These are phyloP conservation scores for Polyommatus iphigenia DNA, from an alignment of 2,888 invertebrate genomes.

Conservation along the genomic window DNA sequence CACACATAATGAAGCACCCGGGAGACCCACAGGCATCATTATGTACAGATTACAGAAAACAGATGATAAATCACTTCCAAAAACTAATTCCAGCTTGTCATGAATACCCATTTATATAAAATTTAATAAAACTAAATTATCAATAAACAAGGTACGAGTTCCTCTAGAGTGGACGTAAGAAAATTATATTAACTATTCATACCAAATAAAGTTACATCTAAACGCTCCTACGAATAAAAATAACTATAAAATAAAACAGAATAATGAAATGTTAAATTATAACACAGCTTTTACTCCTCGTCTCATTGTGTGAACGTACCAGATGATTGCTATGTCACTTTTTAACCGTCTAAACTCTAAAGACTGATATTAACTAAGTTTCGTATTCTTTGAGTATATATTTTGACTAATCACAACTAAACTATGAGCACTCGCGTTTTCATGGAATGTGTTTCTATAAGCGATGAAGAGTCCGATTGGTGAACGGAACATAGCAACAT, in stretches of 20 bases:
- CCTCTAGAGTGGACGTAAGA: slow-evolving; percentile 68
- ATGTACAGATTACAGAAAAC: slow-evolving; percentile 54
- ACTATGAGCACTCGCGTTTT: slow-evolving; percentile 60
- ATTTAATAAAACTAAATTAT: slow-evolving; percentile 68
- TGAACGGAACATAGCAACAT: slow-evolving; percentile 71
- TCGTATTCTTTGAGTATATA: slow-evolving; percentile 39
- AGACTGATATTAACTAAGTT: not conserved
- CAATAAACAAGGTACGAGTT: slow-evolving; percentile 76
- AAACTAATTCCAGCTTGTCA: slow-evolving; percentile 63
- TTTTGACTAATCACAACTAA: slow-evolving; percentile 54
- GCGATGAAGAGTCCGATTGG: slow-evolving; percentile 45
- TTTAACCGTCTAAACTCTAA: not conserved
- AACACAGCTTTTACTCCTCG: slow-evolving; percentile 76
- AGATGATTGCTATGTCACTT: slow-evolving; percentile 61
- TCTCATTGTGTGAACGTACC: slow-evolving; percentile 61
- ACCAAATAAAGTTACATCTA: slow-evolving; percentile 78
- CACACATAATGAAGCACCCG: slow-evolving; percentile 69
- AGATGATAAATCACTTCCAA: slow-evolving; percentile 50
- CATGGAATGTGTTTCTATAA: slow-evolving; percentile 71
- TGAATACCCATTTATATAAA: slow-evolving; percentile 75
- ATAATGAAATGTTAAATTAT: slow-evolving; percentile 79
- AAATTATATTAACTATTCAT: slow-evolving; percentile 70
- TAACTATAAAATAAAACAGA: slow-evolving; percentile 79
- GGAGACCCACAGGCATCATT: slow-evolving; percentile 53
- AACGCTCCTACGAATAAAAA: slow-evolving; percentile 76